Evolutionary conservation across 2,797 vertebrate genomes (phyloP).

Genomic region (Cynodonichthys magdalenae): DNA sequence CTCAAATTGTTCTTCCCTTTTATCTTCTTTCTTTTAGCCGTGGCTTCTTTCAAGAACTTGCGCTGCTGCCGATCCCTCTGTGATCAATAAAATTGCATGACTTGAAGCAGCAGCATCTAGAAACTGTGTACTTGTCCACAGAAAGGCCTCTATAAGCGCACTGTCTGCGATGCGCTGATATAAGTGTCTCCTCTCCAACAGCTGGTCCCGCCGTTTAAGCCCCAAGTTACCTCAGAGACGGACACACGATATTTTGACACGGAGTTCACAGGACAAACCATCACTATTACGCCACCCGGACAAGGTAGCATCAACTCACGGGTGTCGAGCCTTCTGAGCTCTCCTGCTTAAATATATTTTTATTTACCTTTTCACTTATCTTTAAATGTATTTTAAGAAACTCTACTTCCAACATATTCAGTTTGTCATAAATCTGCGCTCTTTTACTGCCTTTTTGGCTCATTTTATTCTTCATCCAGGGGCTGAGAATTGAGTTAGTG

Average conservation of each 20-base stretch:
- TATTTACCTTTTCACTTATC: not conserved
- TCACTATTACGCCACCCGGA: conserved; percentile 97
- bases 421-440: not conserved
- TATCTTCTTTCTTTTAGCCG: not conserved
- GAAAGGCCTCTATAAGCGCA: conserved; percentile 41
- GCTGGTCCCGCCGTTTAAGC: conserved; percentile 95
- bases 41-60: not conserved
- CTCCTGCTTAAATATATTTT: not conserved
- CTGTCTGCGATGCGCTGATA: conserved; percentile 48
- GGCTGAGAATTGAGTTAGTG: not conserved
- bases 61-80: not conserved
- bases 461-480: not conserved
- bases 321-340: conserved; percentile 7
- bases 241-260: conserved; percentile 98
- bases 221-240: conserved; percentile 97
- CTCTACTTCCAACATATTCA: not conserved
- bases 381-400: too few species aligned
- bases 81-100: conserved; percentile 9
- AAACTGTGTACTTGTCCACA: conserved; percentile 31
- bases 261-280: conserved; percentile 98
- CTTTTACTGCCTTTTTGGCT: not conserved
- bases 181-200: conserved; percentile 68
- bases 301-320: conserved; percentile 84
- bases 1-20: conserved; percentile 5
- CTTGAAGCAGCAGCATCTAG: conserved; percentile 5